Evolutionary conservation across 2,888 invertebrate genomes (phyloP), one percentile per base, ranked within the genome.

Genomic region (Brenthis daphne): DNA sequence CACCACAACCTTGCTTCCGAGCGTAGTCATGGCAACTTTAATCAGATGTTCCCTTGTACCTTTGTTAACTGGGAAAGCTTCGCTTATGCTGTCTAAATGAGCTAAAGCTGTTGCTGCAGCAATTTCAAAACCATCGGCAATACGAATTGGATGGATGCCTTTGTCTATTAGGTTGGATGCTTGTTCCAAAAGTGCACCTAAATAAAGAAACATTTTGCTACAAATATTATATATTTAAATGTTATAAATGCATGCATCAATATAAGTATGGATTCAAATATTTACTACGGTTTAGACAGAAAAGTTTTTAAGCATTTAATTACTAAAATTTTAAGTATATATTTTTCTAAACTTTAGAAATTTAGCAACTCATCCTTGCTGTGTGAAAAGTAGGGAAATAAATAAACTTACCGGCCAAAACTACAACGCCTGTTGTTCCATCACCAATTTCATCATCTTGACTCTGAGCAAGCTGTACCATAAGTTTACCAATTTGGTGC

Each of bases 371-470:
- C 24, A 24, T 24, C 4, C 24, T 24, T 4, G 0, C 3, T 24
- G 3, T 3, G 24, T 4, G 4, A 24, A 24, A 24, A 24, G 24
- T 12, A 24, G 51, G 53, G 48, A 50, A 3, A 12, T 53, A 57
- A 6, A 47, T 14, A 48, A 1, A 77, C 83, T 77, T 73, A 82
- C 95, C 96, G 74, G 96, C 96, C 70, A 96, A 83, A 0, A 96
- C 96, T 20, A 99, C 99, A 76, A 99, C 99, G 13, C 99, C 99
- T 11, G 99, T 99, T 1, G 99, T 99, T 60, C 99, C 99, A 93
- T 99, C 99, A 53, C 99, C 99, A 80, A 99, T 99, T 93, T 99
- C 99, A 92, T 99, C 99, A 86, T 99, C 99, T 88, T 99, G 99
- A 68, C 99, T 99, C 88, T 99, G 99, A 37, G 99, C 98, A 70